Percentiles rank a stretch among this genome's conserved stretches.
phyloP scores from a whole-genome alignment of 2,113 vertebrate species.

The Ahaetulla prasina region DNA sequence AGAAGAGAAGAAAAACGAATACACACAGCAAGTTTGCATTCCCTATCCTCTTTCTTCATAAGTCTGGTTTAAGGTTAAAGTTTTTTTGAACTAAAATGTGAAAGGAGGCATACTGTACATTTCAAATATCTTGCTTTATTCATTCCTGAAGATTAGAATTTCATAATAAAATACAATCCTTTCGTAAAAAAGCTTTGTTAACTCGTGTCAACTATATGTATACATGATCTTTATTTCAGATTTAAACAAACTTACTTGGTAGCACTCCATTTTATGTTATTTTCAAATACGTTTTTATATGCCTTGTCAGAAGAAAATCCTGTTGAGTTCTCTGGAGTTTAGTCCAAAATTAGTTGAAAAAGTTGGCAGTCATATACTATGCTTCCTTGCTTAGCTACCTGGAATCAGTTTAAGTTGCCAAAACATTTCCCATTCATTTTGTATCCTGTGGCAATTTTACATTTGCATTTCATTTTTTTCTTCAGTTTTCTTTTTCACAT shows the following conservation, averaged over 20 bases:
- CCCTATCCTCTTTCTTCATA: too few species aligned
- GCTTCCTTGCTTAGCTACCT: not conserved
- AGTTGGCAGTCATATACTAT: not conserved
- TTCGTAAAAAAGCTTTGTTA: not conserved
- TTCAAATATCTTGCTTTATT: not conserved
- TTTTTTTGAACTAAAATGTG: not conserved
- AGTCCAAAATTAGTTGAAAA: not conserved
- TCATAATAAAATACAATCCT: not conserved
- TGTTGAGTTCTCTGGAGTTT: not conserved
- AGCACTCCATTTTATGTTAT: not conserved
- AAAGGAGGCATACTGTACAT: not conserved
- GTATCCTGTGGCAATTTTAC: not conserved
- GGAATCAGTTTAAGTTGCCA: not conserved
- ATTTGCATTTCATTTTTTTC: not conserved
- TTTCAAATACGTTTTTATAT: not conserved
- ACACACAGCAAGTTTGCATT: conserved; percentile 17
- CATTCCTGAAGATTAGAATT: not conserved
- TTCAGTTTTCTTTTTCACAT: not conserved
- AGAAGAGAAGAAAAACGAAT: conserved; percentile 39
- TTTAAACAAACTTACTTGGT: not conserved
- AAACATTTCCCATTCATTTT: not conserved
- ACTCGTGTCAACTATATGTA: not conserved
- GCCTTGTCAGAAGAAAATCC: not conserved
- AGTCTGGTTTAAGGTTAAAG: not conserved
- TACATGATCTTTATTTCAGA: not conserved